These are phyloP conservation scores for Gobiocypris rarus DNA, from an alignment of 2,113 vertebrate genomes.

Conservation along the genomic window DNA sequence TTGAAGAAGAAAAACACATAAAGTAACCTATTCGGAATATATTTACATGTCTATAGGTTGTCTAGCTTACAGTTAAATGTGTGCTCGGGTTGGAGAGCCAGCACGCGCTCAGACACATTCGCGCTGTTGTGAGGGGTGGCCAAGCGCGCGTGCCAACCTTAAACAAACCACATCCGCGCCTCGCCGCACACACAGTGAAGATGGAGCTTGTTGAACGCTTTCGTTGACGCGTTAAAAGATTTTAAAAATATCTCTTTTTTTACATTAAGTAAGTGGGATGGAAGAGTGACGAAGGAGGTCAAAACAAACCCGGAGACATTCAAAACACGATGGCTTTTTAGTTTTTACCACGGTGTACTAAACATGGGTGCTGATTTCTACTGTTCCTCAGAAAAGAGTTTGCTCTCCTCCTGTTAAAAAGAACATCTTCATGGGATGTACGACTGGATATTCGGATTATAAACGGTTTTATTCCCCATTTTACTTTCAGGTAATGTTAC, in stretches of 20 bases:
- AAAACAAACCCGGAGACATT: background rate
- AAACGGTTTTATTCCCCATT: background rate
- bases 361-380: slow-evolving; percentile 15
- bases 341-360: background rate
- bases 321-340: slow-evolving; percentile 24
- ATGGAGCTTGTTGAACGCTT: slow-evolving; percentile 38
- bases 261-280: background rate
- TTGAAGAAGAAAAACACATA: background rate
- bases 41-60: background rate
- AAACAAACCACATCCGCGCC: slow-evolving; percentile 18
- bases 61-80: background rate
- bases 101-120: slow-evolving; percentile 32
- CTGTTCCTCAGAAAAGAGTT: slow-evolving; percentile 16
- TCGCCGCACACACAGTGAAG: slow-evolving; percentile 2
- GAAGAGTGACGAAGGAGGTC: background rate
- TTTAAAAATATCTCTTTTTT: background rate
- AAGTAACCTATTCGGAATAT: background rate
- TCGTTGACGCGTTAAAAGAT: background rate
- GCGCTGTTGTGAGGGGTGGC: slow-evolving; percentile 26
- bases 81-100: background rate
- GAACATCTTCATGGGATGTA: slow-evolving; percentile 40
- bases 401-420: slow-evolving; percentile 3
- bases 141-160: slow-evolving; percentile 33
- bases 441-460: slow-evolving; percentile 28
- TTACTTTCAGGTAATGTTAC: slow-evolving; percentile 38